Percentiles rank a stretch among this genome's conserved stretches.
Conservation (phyloP, 2,797 vertebrate species). For the Argya squamiceps region DNA sequence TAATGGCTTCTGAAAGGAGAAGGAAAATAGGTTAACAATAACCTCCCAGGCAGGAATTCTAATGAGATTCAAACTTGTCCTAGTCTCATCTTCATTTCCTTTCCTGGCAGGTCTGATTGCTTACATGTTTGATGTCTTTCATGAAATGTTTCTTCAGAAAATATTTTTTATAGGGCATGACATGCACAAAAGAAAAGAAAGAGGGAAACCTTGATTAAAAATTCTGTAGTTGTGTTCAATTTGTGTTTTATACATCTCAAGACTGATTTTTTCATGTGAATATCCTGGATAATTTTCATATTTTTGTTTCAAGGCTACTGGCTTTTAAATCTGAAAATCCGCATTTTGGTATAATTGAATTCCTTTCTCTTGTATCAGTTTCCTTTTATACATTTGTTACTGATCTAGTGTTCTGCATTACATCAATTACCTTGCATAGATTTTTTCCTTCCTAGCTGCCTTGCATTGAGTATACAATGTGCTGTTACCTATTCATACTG, state of each 20-base stretch:
- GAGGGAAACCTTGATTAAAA: slow-evolving; percentile 4
- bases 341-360: background rate
- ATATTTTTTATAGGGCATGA: slow-evolving; percentile 16
- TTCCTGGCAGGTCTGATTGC: slow-evolving; percentile 33
- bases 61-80: slow-evolving; percentile 38
- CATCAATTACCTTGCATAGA: background rate
- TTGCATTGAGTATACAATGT: background rate
- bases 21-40: slow-evolving; percentile 50
- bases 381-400: background rate
- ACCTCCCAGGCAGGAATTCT: slow-evolving; percentile 48
- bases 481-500: background rate
- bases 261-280: background rate
- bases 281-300: background rate
- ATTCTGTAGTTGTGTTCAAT: background rate
- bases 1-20: slow-evolving; percentile 20
- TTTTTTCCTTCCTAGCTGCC: background rate
- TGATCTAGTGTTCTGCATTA: background rate
- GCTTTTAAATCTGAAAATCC: background rate
- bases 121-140: slow-evolving; percentile 33
- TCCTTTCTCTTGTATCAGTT: background rate
- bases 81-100: slow-evolving; percentile 25
- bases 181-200: background rate
- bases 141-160: slow-evolving; percentile 22
- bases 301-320: background rate
- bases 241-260: background rate